Evolutionary conservation across 1,140 invertebrate genomes (phyloP).

Genomic region (Lutraria rhynchaena): DNA sequence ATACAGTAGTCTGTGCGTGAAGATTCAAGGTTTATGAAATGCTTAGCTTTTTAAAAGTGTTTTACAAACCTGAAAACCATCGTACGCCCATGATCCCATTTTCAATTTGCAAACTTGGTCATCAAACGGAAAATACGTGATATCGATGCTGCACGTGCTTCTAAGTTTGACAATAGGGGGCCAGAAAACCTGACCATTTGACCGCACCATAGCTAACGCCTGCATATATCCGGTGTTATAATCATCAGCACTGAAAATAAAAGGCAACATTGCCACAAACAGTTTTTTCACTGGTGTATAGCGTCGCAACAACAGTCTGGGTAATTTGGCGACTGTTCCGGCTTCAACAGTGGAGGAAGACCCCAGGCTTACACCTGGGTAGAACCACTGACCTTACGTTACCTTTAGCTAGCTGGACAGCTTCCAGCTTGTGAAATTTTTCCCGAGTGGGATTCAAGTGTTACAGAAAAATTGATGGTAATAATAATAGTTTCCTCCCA

Average conservation of each 20-base stretch:
- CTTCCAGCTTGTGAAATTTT: neutral
- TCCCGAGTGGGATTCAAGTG: neutral
- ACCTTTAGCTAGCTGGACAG: neutral
- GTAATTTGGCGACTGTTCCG: too few relatives aligned
- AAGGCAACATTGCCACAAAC: neutral
- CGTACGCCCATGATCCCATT: slow-evolving; percentile 81
- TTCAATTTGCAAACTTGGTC: slow-evolving; percentile 79
- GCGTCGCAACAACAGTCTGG: too few relatives aligned
- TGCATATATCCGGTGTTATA: slow-evolving; percentile 84
- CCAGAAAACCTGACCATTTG: slow-evolving; percentile 77
- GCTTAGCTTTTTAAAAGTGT: too few relatives aligned
- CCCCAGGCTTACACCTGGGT: too few relatives aligned
- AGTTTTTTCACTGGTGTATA: neutral
- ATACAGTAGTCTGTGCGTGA: too few relatives aligned
- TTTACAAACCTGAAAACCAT: slow-evolving; percentile 79
- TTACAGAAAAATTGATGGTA: too few relatives aligned
- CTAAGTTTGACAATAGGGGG: slow-evolving; percentile 80
- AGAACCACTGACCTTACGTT: neutral
- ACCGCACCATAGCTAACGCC: slow-evolving; percentile 78
- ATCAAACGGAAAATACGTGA: slow-evolving; percentile 83
- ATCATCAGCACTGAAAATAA: slow-evolving; percentile 83
- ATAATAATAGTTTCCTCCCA: too few relatives aligned
- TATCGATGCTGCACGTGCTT: slow-evolving; percentile 94
- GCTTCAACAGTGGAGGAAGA: too few relatives aligned
- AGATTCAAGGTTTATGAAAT: too few relatives aligned